These are phyloP conservation scores for Cephus pulcher DNA, from an alignment of 2,888 invertebrate species.

Conservation along the genomic window DNA sequence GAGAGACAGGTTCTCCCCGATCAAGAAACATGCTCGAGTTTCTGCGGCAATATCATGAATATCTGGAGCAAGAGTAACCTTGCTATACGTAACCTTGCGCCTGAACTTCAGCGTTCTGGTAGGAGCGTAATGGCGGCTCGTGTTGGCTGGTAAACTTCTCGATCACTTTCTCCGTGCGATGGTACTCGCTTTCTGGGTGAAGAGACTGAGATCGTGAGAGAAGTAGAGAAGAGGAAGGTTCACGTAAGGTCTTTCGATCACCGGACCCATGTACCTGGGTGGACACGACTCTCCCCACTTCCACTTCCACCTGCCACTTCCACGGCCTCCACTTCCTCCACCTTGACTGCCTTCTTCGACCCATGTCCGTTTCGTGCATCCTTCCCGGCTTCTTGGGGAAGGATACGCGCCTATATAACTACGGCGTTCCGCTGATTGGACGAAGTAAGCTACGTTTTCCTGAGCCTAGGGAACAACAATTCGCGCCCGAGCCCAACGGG, in stretches of 20 bases:
- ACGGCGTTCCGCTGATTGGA: conserved; percentile 65
- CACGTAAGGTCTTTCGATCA: conserved; percentile 4
- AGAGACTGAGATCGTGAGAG: conserved; percentile 2
- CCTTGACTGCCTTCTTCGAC: conserved; percentile 14
- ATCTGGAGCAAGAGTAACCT: conserved; percentile 54
- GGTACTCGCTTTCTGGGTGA: not conserved
- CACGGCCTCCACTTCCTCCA: conserved; percentile 19
- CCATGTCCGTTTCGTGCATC: conserved; percentile 5
- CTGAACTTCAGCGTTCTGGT: conserved; percentile 51
- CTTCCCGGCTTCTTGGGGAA: conserved; percentile 42
- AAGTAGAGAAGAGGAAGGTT: conserved; percentile 24
- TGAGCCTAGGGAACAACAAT: conserved; percentile 57
- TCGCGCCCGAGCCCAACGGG: conserved; percentile 59
- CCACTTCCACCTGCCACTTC: conserved; percentile 25
- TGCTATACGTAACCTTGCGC: conserved; percentile 60
- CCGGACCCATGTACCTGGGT: not conserved
- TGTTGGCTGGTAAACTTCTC: conserved; percentile 27
- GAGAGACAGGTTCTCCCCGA: not conserved
- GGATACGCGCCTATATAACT: conserved; percentile 65
- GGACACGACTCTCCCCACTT: not conserved
- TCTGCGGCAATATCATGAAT: not conserved
- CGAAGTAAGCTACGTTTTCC: conserved; percentile 64
- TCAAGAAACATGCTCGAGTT: not conserved
- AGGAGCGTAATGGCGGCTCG: conserved; percentile 14
- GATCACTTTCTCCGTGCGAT: conserved; percentile 61